Conservation (phyloP, 2,888 invertebrate species). For the Lamellibrachia satsuma region DNA sequence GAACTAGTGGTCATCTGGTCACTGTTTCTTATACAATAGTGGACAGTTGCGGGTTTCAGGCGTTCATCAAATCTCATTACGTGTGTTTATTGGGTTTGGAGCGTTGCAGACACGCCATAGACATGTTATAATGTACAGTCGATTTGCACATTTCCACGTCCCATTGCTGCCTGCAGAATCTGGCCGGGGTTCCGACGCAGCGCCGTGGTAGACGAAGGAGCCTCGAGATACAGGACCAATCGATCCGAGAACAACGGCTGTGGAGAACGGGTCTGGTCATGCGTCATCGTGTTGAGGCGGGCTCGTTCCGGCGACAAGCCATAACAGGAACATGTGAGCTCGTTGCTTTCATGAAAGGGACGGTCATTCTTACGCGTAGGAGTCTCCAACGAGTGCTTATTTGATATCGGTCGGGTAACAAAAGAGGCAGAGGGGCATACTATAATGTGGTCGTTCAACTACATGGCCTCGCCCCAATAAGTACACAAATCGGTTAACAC, state of each 20-base stretch:
- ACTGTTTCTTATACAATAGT: not conserved
- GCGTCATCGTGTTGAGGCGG: not conserved
- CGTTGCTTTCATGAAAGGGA: not conserved
- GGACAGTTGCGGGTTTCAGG: not conserved
- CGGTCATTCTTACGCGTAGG: not conserved
- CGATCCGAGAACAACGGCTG: not conserved
- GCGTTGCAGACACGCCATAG: not conserved
- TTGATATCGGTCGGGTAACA: not conserved
- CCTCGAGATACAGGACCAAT: not conserved
- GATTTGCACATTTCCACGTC: not conserved
- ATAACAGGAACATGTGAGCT: not conserved
- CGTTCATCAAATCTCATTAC: not conserved
- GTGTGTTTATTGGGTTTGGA: not conserved
- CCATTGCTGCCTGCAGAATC: not conserved
- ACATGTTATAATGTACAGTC: not conserved
- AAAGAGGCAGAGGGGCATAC: not conserved
- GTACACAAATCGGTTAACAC: not conserved
- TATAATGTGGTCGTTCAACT: not conserved
- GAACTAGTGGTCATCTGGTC: not conserved
- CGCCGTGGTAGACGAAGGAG: not conserved
- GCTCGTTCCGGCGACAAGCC: not conserved
- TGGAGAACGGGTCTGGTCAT: not conserved
- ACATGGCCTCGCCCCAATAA: not conserved
- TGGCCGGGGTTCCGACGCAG: not conserved
- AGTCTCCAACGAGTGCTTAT: not conserved